Conservation (phyloP, 2,113 vertebrate genomes). For the Cygnus atratus region DNA sequence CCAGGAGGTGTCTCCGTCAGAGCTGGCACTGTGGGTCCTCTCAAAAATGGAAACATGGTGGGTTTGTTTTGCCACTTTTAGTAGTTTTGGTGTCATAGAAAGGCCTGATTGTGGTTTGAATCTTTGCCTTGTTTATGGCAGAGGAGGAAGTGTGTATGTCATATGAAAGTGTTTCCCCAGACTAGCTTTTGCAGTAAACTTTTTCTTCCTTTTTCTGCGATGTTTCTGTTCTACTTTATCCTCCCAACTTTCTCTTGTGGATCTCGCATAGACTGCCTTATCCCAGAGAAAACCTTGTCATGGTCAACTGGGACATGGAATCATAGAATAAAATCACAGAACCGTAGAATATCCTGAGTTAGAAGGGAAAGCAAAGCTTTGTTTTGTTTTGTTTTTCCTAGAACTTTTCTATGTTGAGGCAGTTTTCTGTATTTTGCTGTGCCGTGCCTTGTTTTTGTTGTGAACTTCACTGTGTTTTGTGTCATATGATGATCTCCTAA, state of each 20-base stretch:
- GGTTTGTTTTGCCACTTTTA: neutral
- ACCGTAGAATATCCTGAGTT: neutral
- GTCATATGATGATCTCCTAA: neutral
- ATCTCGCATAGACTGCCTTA: neutral
- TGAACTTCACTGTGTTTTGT: accelerated
- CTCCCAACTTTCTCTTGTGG: neutral
- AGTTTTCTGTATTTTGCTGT: neutral
- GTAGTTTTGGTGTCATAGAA: neutral
- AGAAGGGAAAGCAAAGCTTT: neutral
- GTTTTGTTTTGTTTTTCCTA: accelerated
- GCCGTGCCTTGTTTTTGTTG: neutral
- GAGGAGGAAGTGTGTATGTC: neutral
- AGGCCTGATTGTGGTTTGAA: neutral
- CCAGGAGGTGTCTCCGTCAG: neutral
- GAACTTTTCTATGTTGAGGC: accelerated
- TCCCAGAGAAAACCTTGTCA: neutral
- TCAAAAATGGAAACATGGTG: neutral
- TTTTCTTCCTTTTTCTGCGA: neutral
- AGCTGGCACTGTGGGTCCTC: neutral
- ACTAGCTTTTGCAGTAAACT: neutral
- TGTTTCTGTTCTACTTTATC: neutral
- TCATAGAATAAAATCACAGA: neutral
- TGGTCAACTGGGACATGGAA: neutral
- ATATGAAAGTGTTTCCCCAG: neutral
- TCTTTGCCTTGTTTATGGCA: neutral